Evolutionary conservation across 2,797 vertebrate genomes (phyloP).

Genomic region (Odontamblyopus rebecca): DNA sequence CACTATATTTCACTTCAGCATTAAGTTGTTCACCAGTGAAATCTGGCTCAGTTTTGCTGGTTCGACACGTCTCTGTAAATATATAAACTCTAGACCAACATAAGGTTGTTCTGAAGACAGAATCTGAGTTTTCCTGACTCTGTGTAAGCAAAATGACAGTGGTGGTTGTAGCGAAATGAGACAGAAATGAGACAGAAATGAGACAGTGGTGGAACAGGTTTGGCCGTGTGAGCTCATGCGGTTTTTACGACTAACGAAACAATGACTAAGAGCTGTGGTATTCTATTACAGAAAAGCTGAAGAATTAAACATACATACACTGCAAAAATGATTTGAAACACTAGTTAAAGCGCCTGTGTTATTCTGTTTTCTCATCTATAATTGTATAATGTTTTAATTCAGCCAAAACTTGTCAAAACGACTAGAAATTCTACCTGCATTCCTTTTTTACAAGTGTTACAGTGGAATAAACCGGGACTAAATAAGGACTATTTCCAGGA

Average conservation of each 20-base stretch:
- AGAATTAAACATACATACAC: not conserved
- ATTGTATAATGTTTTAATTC: no score
- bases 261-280: slow-evolving; percentile 32
- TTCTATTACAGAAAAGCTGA: slow-evolving; percentile 7
- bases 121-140: not conserved
- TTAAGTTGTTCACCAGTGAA: no score
- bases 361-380: not conserved
- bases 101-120: not conserved
- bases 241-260: not conserved
- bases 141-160: not conserved
- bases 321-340: not conserved
- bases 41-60: not conserved
- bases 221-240: slow-evolving; percentile 7
- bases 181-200: slow-evolving; percentile 29
- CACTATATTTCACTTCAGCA: no score
- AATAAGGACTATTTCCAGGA: no score
- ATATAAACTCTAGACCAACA: not conserved
- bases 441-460: no score
- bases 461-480: no score
- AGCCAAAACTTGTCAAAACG: no score
- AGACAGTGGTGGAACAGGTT: slow-evolving; percentile 54
- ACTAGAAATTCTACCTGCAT: no score
- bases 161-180: slow-evolving; percentile 25
- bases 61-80: not conserved
- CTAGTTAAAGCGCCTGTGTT: not conserved